These are phyloP conservation scores for Acleris sparsana DNA, from an alignment of 2,888 invertebrate genomes.

Conservation along the genomic window DNA sequence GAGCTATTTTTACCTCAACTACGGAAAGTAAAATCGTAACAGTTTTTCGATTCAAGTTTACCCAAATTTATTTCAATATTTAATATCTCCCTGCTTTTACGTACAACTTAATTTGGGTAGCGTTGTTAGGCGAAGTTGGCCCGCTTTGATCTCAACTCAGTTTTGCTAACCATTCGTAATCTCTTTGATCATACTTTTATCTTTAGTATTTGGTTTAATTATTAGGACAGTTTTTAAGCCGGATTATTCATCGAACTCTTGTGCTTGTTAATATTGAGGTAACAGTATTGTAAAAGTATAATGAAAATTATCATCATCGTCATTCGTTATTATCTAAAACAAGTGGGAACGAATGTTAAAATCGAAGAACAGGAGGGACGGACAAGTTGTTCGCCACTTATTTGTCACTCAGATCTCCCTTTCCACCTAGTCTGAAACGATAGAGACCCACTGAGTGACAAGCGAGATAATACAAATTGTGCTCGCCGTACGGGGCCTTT, in stretches of 20 bases:
- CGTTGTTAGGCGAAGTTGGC: slow-evolving; percentile 31
- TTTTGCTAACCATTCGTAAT: slow-evolving; percentile 33
- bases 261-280: not conserved
- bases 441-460: too few species aligned
- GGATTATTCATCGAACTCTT: not conserved
- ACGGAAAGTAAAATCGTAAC: not conserved
- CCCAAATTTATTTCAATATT: slow-evolving; percentile 26
- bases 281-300: not conserved
- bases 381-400: too few species aligned
- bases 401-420: too few species aligned
- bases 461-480: too few species aligned
- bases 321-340: too few species aligned
- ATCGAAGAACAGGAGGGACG: too few species aligned
- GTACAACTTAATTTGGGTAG: slow-evolving; percentile 34
- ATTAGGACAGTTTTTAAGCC: slow-evolving; percentile 29
- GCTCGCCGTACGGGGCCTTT: too few species aligned
- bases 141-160: slow-evolving; percentile 29
- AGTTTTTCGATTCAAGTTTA: slow-evolving; percentile 8
- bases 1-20: not conserved
- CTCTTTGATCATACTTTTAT: slow-evolving; percentile 36
- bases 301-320: too few species aligned
- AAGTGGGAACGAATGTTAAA: too few species aligned
- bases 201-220: slow-evolving; percentile 28
- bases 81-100: slow-evolving; percentile 32
- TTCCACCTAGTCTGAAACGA: too few species aligned